Evolutionary conservation across 2,113 vertebrate genomes (phyloP).

Genomic region (Anolis sagrei): DNA sequence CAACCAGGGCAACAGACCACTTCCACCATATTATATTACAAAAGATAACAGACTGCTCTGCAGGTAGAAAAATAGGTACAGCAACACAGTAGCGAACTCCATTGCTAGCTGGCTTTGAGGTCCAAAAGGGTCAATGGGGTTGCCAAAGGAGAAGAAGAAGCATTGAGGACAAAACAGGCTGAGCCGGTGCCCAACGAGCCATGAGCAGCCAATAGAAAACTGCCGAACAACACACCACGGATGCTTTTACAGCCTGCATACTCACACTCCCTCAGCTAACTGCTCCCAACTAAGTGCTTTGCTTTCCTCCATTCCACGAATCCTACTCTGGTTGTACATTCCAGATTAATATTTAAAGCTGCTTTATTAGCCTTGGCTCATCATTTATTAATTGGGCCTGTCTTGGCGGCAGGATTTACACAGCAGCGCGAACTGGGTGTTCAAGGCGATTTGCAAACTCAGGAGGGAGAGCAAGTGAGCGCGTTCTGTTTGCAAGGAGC

Average conservation of each 20-base stretch:
- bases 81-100: background rate
- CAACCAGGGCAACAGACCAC: background rate
- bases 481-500: background rate
- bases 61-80: background rate
- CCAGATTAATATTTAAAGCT: constrained; percentile 59
- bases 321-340: background rate
- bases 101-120: background rate
- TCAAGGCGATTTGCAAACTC: background rate
- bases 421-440: background rate
- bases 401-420: constrained; percentile 33
- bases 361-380: constrained; percentile 52
- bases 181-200: background rate
- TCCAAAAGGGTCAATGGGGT: background rate
- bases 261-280: background rate
- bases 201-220: background rate
- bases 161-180: background rate
- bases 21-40: background rate
- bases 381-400: constrained; percentile 51
- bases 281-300: background rate
- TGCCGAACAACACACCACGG: background rate
- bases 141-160: background rate
- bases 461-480: background rate
- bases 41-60: background rate
- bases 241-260: background rate
- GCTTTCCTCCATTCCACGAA: background rate